phyloP scores from a whole-genome alignment of 1,140 invertebrate genomes.

The Dinoponera quadriceps region DNA sequence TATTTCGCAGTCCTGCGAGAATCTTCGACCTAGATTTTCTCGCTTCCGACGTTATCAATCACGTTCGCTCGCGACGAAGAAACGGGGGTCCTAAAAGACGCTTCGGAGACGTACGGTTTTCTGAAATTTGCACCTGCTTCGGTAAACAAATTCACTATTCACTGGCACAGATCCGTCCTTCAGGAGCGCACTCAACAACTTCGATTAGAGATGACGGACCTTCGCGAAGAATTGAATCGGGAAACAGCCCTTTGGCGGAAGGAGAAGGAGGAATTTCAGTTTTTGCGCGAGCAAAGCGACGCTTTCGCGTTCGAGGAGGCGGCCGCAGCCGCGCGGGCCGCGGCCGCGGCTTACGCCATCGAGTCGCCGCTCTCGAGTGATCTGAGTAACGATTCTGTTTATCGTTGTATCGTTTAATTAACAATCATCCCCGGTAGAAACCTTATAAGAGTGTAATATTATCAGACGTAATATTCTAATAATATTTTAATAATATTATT shows the following conservation, averaged over 20 bases:
- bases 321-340: slow-evolving; percentile 71
- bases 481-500: too few species aligned
- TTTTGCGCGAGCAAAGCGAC: slow-evolving; percentile 64
- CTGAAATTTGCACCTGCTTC: too few species aligned
- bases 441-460: too few species aligned
- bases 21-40: too few species aligned
- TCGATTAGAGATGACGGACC: slow-evolving; percentile 43
- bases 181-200: slow-evolving; percentile 64
- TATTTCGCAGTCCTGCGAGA: too few species aligned
- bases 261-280: slow-evolving; percentile 70
- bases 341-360: slow-evolving; percentile 70
- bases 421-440: neutral
- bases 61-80: too few species aligned
- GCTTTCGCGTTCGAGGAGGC: slow-evolving; percentile 71
- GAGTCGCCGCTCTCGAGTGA: slow-evolving; percentile 70
- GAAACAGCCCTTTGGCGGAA: slow-evolving; percentile 70
- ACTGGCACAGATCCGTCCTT: slow-evolving; percentile 61
- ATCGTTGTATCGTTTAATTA: neutral
- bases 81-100: too few species aligned
- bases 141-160: slow-evolving; percentile 26
- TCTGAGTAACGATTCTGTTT: slow-evolving; percentile 47
- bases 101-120: too few species aligned
- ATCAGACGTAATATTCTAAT: too few species aligned
- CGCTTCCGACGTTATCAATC: too few species aligned
- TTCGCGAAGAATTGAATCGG: slow-evolving; percentile 57